A percentile compares a stretch with the other conserved stretches of the same genome.
Evolutionary conservation across 2,113 vertebrate genomes (phyloP).

Genomic region (Mus spicilegus): DNA sequence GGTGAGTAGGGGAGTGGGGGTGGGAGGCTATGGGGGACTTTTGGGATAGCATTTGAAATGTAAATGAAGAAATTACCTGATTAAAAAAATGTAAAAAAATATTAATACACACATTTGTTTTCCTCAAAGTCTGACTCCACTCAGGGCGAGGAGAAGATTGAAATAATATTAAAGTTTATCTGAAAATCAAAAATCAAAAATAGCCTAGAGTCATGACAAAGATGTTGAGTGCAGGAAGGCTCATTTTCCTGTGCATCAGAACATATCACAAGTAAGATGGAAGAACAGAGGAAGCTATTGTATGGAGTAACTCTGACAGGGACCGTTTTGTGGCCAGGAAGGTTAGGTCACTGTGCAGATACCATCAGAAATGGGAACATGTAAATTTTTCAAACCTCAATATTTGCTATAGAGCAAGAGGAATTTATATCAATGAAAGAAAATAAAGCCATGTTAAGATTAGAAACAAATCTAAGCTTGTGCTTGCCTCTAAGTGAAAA

Average conservation of each 20-base stretch:
- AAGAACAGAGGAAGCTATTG: background rate
- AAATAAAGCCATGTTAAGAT: slow-evolving; percentile 39
- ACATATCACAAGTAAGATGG: background rate
- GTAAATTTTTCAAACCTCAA: background rate
- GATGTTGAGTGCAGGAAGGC: background rate
- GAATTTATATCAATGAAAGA: background rate
- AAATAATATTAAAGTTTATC: slow-evolving; percentile 2
- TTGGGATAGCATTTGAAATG: no score
- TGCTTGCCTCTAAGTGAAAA: slow-evolving; percentile 18
- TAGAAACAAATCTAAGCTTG: slow-evolving; percentile 10
- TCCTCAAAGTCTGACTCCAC: background rate
- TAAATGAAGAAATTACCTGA: no score
- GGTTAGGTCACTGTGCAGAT: background rate
- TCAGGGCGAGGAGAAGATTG: background rate
- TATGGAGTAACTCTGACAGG: background rate
- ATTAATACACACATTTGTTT: background rate
- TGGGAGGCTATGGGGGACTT: no score
- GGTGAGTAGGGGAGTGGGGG: no score
- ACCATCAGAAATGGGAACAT: background rate
- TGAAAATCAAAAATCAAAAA: slow-evolving; percentile 6
- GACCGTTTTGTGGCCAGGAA: background rate
- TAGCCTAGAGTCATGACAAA: background rate
- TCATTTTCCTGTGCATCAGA: background rate
- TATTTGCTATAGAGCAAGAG: background rate
- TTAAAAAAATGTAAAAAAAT: no score